Base-by-base conservation (phyloP, 2,113 vertebrate genomes). In the Daphoenositta chrysoptera region DNA sequence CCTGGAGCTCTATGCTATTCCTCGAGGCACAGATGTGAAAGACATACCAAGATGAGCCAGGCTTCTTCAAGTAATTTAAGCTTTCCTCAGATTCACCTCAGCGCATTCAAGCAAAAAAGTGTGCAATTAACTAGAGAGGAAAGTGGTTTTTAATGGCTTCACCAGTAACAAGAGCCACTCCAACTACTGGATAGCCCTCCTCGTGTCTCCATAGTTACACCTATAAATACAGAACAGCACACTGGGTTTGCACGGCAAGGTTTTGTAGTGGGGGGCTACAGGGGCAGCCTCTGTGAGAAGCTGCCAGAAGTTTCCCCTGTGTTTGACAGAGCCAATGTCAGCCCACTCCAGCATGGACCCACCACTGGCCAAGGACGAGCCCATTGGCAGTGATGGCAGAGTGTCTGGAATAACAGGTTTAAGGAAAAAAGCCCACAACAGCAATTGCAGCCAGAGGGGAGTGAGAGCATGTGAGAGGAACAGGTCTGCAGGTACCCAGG, bases 341-440 rank as follows among this genome's bases (percentile, higher is more conserved):
- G 50, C 24, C 3, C 0, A 54, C 20, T 39, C 24, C 28, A 76
- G 39, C 47, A 69, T 0, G 0, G 61, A 56, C 48, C 14, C 20
- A 4, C 28, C 3, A 2, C 18, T 23, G 1, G 0, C 17, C 63
- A 57, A 45, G 33, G 10, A 42, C 0, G 0, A 63, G 12, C 20
- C 42, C 24, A 10, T 0, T 33, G 39, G 31, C 35, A 10, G 7
- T 8, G 7, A 28, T 6, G 11, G 20, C 2, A 15, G 10, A 7
- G 7, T 9, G 23, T n/a, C 56, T 8, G 12, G 24, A 31, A 2
- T 24, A 33, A 22, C 26, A 42, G 7, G 56, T 24, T 33, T 13
- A 73, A 53, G n/a, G 33, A 24, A 66, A 66, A 65, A 47, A 14
- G 0, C 5, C 12, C 35, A 31, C 10, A 42, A 40, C 58, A 73